These are phyloP conservation scores for Tetrao urogallus DNA, from an alignment of 2,113 vertebrate species.

Conservation along the genomic window DNA sequence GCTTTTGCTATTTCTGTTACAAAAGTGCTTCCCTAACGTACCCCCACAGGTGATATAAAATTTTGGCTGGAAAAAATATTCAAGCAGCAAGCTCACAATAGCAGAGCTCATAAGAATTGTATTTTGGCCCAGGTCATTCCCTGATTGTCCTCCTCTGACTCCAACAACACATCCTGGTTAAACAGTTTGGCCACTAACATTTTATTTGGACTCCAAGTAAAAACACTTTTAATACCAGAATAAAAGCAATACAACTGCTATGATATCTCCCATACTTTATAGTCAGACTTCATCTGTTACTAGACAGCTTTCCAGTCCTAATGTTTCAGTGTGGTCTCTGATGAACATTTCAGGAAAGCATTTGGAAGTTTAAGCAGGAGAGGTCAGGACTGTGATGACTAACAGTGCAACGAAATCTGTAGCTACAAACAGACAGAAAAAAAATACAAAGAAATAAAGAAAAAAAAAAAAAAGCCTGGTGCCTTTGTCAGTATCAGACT, in stretches of 20 bases:
- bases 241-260: not conserved
- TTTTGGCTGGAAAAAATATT: not conserved
- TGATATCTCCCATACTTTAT: constrained; percentile 22
- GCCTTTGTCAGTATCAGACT: not conserved
- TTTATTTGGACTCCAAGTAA: constrained; percentile 58
- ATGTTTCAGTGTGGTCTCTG: constrained; percentile 9
- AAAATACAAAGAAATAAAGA: not conserved
- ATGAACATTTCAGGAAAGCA: not conserved
- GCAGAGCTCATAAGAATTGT: not conserved
- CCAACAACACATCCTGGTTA: constrained; percentile 14
- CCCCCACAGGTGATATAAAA: not conserved
- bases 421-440: not conserved
- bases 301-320: constrained; percentile 19
- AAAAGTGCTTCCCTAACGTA: not conserved
- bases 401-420: not conserved
- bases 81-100: not conserved
- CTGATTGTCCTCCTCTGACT: not conserved
- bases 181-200: constrained; percentile 12
- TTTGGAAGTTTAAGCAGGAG: not conserved
- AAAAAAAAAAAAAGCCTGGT: not conserved
- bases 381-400: not conserved
- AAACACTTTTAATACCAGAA: constrained; percentile 56
- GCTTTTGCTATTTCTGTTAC: not conserved
- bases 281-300: constrained; percentile 46
- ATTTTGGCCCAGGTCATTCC: not conserved